These are phyloP conservation scores for Hippocampus zosterae DNA, from an alignment of 2,113 vertebrate species.

Conservation along the genomic window DNA sequence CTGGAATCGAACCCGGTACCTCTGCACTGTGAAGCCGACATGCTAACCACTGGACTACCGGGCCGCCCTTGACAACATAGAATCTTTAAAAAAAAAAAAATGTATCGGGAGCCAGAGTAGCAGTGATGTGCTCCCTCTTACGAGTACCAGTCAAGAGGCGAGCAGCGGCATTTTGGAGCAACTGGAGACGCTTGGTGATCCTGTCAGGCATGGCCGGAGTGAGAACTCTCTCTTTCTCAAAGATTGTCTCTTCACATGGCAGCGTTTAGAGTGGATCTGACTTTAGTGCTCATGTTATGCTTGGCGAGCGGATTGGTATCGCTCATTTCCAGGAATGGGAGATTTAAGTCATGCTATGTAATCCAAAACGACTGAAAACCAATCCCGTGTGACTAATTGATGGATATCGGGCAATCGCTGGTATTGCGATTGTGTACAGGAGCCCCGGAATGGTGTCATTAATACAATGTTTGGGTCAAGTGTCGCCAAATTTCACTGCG, in stretches of 20 bases:
- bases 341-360: constrained; percentile 50
- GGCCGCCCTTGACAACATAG: too few relatives aligned
- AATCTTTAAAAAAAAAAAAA: too few relatives aligned
- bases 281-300: constrained; percentile 40
- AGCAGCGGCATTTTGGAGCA: too few relatives aligned
- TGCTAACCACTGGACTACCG: too few relatives aligned
- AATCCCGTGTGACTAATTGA: constrained; percentile 60
- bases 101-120: too few relatives aligned
- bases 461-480: constrained; percentile 18
- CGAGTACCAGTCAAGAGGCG: too few relatives aligned
- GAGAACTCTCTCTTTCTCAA: neutral
- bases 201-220: constrained; percentile 15
- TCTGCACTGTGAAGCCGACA: too few relatives aligned
- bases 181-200: neutral
- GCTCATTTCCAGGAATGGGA: constrained; percentile 30
- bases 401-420: constrained; percentile 18
- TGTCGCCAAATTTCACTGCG: constrained; percentile 10
- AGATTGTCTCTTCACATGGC: constrained; percentile 16
- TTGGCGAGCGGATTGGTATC: constrained; percentile 33
- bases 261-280: constrained; percentile 39
- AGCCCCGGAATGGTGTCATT: constrained; percentile 27
- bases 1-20: too few relatives aligned
- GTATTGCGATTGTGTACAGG: constrained; percentile 32
- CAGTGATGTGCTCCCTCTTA: too few relatives aligned
- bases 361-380: constrained; percentile 40